Conservation (phyloP, 2,113 vertebrate species). For the Embiotoca jacksoni region DNA sequence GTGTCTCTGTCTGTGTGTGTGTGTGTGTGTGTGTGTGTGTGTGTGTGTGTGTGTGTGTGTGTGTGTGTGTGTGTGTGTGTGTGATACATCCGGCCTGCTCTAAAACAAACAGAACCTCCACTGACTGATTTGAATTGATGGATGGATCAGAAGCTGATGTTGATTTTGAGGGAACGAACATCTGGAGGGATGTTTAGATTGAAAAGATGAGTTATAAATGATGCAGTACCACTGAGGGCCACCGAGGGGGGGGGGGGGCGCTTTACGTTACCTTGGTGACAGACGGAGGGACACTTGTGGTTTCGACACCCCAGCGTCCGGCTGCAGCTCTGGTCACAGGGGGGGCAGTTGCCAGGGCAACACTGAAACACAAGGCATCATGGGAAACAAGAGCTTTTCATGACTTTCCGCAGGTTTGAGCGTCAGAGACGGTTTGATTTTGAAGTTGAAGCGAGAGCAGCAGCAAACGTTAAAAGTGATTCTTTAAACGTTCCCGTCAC, state of each 20-base stretch:
- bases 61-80: neutral
- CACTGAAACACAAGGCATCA: conserved; percentile 83
- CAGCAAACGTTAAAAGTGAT: too few species aligned
- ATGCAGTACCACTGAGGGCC: too few species aligned
- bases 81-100: neutral
- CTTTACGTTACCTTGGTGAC: conserved; percentile 91
- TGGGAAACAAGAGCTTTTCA: conserved; percentile 6
- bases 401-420: too few species aligned
- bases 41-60: conserved; percentile 7
- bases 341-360: conserved; percentile 95
- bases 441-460: too few species aligned
- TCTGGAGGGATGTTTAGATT: too few species aligned
- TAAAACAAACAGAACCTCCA: neutral
- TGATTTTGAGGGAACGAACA: too few species aligned
- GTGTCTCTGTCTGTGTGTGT: neutral
- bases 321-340: conserved; percentile 93
- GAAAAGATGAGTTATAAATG: too few species aligned
- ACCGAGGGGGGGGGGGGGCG: too few species aligned
- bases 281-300: conserved; percentile 96
- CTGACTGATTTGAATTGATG: too few species aligned
- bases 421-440: too few species aligned
- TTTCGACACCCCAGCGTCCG: conserved; percentile 94
- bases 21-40: conserved; percentile 1
- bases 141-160: too few species aligned
- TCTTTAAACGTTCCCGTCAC: too few species aligned